phyloP scores from a whole-genome alignment of 1,140 invertebrate genomes.

The Ceratitis capitata region DNA sequence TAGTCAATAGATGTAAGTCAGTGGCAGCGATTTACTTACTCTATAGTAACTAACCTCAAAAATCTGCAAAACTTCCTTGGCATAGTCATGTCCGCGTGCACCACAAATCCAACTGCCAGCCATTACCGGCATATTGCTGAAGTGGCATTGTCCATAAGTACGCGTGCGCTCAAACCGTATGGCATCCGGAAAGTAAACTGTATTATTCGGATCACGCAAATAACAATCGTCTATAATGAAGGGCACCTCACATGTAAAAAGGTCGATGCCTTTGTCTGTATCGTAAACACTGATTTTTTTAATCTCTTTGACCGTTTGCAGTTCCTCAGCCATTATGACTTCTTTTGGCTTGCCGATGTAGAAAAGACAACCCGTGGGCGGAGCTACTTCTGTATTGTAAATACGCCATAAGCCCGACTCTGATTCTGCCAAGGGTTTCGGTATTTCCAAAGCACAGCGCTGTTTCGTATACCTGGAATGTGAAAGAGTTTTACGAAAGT shows the following conservation, averaged over 20 bases:
- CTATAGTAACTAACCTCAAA: conserved; percentile 36
- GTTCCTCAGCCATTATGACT: conserved; percentile 39
- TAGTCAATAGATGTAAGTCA: neutral
- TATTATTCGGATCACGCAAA: conserved; percentile 41
- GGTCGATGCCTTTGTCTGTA: neutral
- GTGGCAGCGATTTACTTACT: neutral
- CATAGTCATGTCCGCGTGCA: conserved; percentile 40
- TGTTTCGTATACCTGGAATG: conserved; percentile 39
- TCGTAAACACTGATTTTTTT: conserved; percentile 9
- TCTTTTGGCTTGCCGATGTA: conserved; percentile 39
- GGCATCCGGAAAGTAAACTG: conserved; percentile 44
- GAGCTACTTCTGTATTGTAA: neutral
- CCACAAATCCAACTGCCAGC: conserved; percentile 44
- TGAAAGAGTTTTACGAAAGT: no score
- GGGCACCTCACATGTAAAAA: conserved; percentile 40
- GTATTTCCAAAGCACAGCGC: conserved; percentile 41
- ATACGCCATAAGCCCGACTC: conserved; percentile 44
- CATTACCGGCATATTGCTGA: conserved; percentile 41
- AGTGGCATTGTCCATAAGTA: conserved; percentile 40
- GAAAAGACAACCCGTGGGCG: conserved; percentile 42
- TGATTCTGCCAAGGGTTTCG: conserved; percentile 30
- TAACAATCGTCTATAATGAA: conserved; percentile 45
- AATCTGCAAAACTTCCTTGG: conserved; percentile 43
- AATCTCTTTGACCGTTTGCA: neutral
- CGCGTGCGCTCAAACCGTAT: conserved; percentile 36